Evolutionary conservation across 2,888 invertebrate species (phyloP), one percentile per base, ranked within the genome.

Genomic region (Augochlorella aurata): DNA sequence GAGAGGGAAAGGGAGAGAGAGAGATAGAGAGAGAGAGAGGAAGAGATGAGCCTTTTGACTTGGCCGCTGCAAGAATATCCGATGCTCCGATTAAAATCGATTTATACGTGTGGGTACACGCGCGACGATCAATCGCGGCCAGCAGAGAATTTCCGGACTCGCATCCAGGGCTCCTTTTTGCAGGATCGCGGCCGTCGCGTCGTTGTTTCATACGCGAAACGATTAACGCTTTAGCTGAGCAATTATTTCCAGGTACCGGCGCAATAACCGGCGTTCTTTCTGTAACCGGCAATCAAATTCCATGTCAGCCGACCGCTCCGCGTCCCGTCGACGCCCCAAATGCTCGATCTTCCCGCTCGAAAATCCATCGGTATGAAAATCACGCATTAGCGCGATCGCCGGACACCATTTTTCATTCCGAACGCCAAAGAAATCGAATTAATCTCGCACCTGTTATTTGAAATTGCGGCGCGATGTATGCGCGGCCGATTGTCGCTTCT

Each of bases 251-350:
- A 74, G 73, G 74, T 69, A 82, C 74, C 81, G 74, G 82, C 81
- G 74, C 81, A 81, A 81, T 81, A 81, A 81, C 82, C 75, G 75
- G 50, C 82, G 81, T 81, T 69, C 81, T 81, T 81, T 81, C 81
- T 74, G 81, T 74, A 81, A 81, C 82, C 82, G 63, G 82, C 81
- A 81, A 81, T 81, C 81, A 81, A 81, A 81, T 81, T 81, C 82
- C 63, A 74, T 71, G 71, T 50, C 38, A 38, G 79, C 29, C 63
- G 82, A 54, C 44, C 82, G 74, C 72, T 80, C 69, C 2, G 21
- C 58, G 58, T 24, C 24, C 14, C 58, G 58, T 24, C 58, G 24
- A 58, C 58, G 21, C 58, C 24, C 58, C 58, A 24, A 58, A 58
- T 58, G 58, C 58, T 58, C 24, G 58, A 58, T 58, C 58, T 58